A percentile compares a stretch with the other conserved stretches of the same genome.
These are phyloP conservation scores for Planiliza haematocheilus DNA, from an alignment of 2,113 vertebrate genomes.

Conservation along the genomic window DNA sequence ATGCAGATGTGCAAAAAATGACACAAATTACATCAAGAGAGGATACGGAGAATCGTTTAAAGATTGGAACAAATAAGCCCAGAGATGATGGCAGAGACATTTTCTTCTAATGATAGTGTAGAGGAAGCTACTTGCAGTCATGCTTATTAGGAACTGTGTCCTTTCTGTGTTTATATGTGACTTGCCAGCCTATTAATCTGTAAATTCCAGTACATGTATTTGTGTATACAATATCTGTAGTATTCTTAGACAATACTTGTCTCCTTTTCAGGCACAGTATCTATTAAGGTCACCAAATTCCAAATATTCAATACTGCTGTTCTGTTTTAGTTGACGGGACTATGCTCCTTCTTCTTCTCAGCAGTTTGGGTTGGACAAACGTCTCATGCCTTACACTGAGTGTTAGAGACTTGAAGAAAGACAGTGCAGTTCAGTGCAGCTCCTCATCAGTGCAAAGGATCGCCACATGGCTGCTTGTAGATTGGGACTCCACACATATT, in stretches of 20 bases:
- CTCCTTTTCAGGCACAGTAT: not conserved
- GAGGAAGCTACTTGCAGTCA: no score
- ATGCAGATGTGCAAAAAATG: not conserved
- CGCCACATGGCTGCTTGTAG: conserved; percentile 22
- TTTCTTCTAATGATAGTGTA: no score
- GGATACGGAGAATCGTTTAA: not conserved
- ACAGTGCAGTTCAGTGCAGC: conserved; percentile 5
- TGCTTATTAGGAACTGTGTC: not conserved
- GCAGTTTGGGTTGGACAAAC: conserved; percentile 36
- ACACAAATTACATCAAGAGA: not conserved
- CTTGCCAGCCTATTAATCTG: not conserved
- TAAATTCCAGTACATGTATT: not conserved
- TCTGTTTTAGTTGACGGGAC: conserved; percentile 1
- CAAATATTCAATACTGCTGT: not conserved
- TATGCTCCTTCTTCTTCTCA: conserved; percentile 5
- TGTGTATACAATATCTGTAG: not conserved
- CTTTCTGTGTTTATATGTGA: conserved; percentile 1
- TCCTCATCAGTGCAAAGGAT: conserved; percentile 24
- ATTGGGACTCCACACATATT: conserved; percentile 17
- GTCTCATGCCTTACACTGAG: conserved; percentile 45
- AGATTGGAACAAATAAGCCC: no score
- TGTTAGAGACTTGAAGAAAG: conserved; percentile 26
- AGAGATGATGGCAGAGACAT: no score
- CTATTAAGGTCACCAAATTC: not conserved
- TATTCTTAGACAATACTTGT: not conserved